A percentile compares a stretch with the other conserved stretches of the same genome.
phyloP scores from a whole-genome alignment of 2,888 invertebrate species.

The Metalampra italica region DNA sequence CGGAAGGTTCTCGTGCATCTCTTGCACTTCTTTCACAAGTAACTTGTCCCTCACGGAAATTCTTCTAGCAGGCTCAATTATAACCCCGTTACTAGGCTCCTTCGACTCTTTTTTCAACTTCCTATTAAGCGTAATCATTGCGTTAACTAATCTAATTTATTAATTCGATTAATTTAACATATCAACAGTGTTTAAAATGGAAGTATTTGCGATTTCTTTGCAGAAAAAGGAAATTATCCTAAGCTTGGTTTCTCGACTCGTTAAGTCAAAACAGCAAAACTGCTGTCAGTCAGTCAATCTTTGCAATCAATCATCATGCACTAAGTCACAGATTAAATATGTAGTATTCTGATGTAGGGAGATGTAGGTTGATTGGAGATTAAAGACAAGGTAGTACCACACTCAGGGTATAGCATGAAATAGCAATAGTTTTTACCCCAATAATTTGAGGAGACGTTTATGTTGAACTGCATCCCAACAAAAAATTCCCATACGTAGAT shows the following conservation, averaged over 20 bases:
- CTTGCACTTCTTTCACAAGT: slow-evolving; percentile 88
- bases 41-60: slow-evolving; percentile 89
- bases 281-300: neutral
- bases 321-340: too few relatives aligned
- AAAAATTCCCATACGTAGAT: too few relatives aligned
- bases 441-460: too few relatives aligned
- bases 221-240: slow-evolving; percentile 5
- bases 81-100: slow-evolving; percentile 57
- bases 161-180: slow-evolving; percentile 29
- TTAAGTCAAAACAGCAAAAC: slow-evolving; percentile 1
- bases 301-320: too few relatives aligned
- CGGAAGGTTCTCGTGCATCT: slow-evolving; percentile 92
- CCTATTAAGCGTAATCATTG: slow-evolving; percentile 86
- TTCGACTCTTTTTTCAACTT: slow-evolving; percentile 82
- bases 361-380: too few relatives aligned
- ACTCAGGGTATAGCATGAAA: too few relatives aligned
- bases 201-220: slow-evolving; percentile 15
- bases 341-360: too few relatives aligned
- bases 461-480: too few relatives aligned
- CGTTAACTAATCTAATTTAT: slow-evolving; percentile 22
- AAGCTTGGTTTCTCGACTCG: neutral
- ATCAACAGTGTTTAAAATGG: slow-evolving; percentile 18
- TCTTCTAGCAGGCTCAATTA: slow-evolving; percentile 67
- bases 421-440: too few relatives aligned
- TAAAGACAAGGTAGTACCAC: too few relatives aligned